Conservation (phyloP, 2,888 invertebrate species). For the Ophioninae sp. region DNA sequence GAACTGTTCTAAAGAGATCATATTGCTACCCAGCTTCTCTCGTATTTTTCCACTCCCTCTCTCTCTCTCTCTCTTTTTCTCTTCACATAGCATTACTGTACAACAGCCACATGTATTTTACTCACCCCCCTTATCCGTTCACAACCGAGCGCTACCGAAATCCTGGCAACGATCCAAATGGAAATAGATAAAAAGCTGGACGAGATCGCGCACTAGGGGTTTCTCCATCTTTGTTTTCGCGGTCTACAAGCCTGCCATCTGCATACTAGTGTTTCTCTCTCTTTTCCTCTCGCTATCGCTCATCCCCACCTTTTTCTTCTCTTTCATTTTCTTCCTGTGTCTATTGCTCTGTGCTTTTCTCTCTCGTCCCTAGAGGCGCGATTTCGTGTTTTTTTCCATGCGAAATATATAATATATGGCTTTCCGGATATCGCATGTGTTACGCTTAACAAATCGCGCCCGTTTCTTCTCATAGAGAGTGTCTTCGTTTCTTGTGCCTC, state of each 20-base stretch:
- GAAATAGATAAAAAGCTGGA: slow-evolving; percentile 78
- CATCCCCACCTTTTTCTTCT: background rate
- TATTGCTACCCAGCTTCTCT: slow-evolving; percentile 70
- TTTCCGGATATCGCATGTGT: slow-evolving; percentile 45
- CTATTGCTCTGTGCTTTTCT: slow-evolving; percentile 13
- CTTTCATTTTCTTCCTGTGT: background rate
- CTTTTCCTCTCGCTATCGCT: slow-evolving; percentile 8
- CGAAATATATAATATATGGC: slow-evolving; percentile 40
- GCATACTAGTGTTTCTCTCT: too few species aligned
- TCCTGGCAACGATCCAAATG: slow-evolving; percentile 78
- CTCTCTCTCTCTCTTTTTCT: slow-evolving; percentile 39
- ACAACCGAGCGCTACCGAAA: slow-evolving; percentile 70
- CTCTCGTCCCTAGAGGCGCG: slow-evolving; percentile 43
- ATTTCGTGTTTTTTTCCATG: slow-evolving; percentile 35
- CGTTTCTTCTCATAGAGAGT: slow-evolving; percentile 41
- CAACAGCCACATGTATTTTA: slow-evolving; percentile 24
- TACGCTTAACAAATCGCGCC: slow-evolving; percentile 49
- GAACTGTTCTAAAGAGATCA: slow-evolving; percentile 76
- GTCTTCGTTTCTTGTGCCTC: slow-evolving; percentile 45
- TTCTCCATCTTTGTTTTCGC: slow-evolving; percentile 12
- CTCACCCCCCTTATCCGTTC: slow-evolving; percentile 43
- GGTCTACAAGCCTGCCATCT: too few species aligned
- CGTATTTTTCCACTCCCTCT: slow-evolving; percentile 2
- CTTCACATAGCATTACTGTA: background rate
- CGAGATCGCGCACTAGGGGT: slow-evolving; percentile 59